Percentiles rank a stretch among this genome's conserved stretches.
phyloP scores from a whole-genome alignment of 2,888 invertebrate genomes.

The Andricus curvator region DNA sequence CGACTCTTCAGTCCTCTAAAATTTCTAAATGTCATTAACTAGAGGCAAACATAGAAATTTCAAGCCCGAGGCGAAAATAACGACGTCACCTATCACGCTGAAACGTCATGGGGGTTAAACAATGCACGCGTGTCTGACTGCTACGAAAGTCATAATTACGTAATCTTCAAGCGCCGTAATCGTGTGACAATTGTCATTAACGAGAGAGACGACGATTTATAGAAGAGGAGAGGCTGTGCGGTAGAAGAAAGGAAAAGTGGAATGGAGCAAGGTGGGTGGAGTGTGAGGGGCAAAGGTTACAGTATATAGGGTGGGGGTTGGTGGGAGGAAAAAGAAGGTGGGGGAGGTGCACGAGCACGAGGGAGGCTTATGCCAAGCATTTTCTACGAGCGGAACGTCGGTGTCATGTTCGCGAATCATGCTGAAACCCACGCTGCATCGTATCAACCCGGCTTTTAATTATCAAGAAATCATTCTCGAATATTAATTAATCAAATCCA shows the following conservation, averaged over 20 bases:
- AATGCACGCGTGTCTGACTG: not conserved
- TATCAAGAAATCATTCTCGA: not conserved
- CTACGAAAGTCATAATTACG: slow-evolving; percentile 18
- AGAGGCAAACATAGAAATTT: not conserved
- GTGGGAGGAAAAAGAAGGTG: slow-evolving; percentile 41
- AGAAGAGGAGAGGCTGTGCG: not conserved
- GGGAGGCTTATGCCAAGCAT: slow-evolving; percentile 55
- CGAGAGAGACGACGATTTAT: slow-evolving; percentile 7
- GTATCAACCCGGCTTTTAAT: slow-evolving; percentile 8
- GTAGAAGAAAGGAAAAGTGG: slow-evolving; percentile 6
- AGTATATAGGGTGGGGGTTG: not conserved
- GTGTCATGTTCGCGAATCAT: slow-evolving; percentile 66
- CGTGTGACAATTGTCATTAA: slow-evolving; percentile 16
- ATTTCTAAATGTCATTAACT: no score
- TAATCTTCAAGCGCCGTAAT: slow-evolving; percentile 2
- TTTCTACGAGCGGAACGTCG: slow-evolving; percentile 61
- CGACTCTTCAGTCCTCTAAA: no score
- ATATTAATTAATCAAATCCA: not conserved
- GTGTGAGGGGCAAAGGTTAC: not conserved
- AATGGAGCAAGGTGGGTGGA: not conserved
- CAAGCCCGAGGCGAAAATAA: not conserved
- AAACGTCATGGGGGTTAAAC: slow-evolving; percentile 27
- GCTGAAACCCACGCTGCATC: slow-evolving; percentile 51
- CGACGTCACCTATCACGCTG: not conserved
- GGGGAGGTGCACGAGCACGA: slow-evolving; percentile 54